A percentile compares a stretch with the other conserved stretches of the same genome.
Conservation (phyloP, 2,888 invertebrate species). For the Xiphydria camelus region DNA sequence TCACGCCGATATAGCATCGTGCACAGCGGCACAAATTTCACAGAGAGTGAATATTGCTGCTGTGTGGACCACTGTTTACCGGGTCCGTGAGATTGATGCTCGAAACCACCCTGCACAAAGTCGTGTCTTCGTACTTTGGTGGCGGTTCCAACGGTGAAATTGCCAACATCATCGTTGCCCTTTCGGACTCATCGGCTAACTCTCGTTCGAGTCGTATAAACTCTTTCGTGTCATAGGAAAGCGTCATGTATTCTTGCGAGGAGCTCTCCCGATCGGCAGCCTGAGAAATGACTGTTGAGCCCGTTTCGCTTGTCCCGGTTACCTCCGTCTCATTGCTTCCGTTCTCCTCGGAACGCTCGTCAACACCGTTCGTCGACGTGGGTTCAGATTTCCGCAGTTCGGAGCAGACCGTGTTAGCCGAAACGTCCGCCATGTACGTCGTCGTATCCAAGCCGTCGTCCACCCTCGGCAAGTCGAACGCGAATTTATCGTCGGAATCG, state of each 20-base stretch:
- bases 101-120: conserved; percentile 32
- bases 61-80: background rate
- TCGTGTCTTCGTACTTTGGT: conserved; percentile 36
- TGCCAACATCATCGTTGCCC: background rate
- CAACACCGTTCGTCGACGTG: background rate
- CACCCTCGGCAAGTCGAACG: background rate
- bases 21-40: too few relatives aligned
- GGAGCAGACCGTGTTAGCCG: background rate
- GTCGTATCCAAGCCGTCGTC: conserved; percentile 17
- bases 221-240: conserved; percentile 41
- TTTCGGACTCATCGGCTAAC: background rate
- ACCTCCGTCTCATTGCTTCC: conserved; percentile 8
- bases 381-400: background rate
- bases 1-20: too few relatives aligned
- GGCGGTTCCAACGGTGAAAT: conserved; percentile 20
- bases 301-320: background rate
- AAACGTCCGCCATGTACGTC: conserved; percentile 28
- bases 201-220: conserved; percentile 36
- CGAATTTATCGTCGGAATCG: background rate
- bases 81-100: conserved; percentile 30
- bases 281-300: background rate
- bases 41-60: too few relatives aligned
- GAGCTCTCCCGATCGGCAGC: background rate
- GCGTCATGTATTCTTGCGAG: conserved; percentile 20
- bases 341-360: background rate